Base-by-base conservation (phyloP, 2,113 vertebrate species). In the Sitta europaea region DNA sequence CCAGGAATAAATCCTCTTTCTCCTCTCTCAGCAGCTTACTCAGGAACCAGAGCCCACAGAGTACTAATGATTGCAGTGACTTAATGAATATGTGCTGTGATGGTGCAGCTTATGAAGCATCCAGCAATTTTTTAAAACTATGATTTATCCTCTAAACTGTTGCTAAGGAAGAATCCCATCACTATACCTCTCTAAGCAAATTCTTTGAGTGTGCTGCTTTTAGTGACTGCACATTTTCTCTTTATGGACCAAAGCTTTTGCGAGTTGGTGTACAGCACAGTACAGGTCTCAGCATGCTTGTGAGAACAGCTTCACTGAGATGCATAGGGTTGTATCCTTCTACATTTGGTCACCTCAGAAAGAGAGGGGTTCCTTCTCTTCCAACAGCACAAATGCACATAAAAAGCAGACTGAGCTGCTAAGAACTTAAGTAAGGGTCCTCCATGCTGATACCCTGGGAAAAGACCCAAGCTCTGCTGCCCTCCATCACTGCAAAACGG, bases 1-100 rank as follows among this genome's bases (percentile, higher is more conserved):
- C 19, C 77, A 77, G 90, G 97, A 95, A 81, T n/a, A 94, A 87
- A 85, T 82, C 35, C 55, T 47, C 71, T 57, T 50, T 43, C 71
- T 72, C 35, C 23, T 71, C 59, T 92, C 74, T 51, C 57, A 38
- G 74, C 76, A 82, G 36, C 62, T 81, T 63, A 18, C n/a, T 73
- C 35, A 45, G 68, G 88, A 83, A 28, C 50, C 58, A 19, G 28
- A 23, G 63, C 24, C 74, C 74, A 43, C 14, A 50, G 38, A 66
- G 68, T 15, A n/a, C 61, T 88, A 82, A 75, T 66, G 61, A 75
- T 23, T 78, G 53, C 35, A 66, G 27, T 4, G 27, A 87, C 70
- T 43, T 82, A 96, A 75, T 55, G 59, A 95, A 54, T 17, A 20
- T 18, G 58, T 35, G 31, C 29, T 45, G 11, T 50, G 36, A 7